Percentiles rank a stretch among this genome's conserved stretches.
Evolutionary conservation across 2,113 vertebrate species (phyloP).

Genomic region (Larimichthys crocea): DNA sequence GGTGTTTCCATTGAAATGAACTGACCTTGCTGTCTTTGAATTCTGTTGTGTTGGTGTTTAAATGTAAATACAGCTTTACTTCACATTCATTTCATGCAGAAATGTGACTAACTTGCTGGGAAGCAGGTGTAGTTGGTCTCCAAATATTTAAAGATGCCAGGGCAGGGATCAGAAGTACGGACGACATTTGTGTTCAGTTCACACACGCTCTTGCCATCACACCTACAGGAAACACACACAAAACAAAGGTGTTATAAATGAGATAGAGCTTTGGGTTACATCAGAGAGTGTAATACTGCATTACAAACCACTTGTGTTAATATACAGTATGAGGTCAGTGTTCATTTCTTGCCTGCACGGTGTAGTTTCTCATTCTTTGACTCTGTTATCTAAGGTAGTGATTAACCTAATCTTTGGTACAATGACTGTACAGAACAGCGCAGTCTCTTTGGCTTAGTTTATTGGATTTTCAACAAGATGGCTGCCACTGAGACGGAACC

Average conservation of each 20-base stretch:
- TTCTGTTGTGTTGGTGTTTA: not conserved
- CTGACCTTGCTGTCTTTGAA: not conserved
- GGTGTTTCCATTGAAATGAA: too few species aligned
- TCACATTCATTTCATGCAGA: not conserved
- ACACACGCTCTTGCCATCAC: constrained; percentile 49
- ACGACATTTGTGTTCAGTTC: not conserved
- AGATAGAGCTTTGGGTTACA: too few species aligned
- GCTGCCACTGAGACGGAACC: too few species aligned
- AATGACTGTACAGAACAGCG: too few species aligned
- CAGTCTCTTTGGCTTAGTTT: too few species aligned
- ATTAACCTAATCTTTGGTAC: too few species aligned
- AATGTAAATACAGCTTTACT: too few species aligned
- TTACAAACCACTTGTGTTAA: not conserved
- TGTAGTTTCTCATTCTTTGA: too few species aligned
- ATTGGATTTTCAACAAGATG: too few species aligned
- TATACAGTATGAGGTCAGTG: not conserved
- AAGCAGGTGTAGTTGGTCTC: constrained; percentile 40
- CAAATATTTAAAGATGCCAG: constrained; percentile 48
- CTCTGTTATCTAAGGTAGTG: too few species aligned
- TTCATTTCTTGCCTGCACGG: not conserved
- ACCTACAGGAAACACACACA: constrained; percentile 23
- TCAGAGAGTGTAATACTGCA: not conserved
- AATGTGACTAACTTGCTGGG: constrained; percentile 31
- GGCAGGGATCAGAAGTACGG: constrained; percentile 23
- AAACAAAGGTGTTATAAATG: not conserved